These are phyloP conservation scores for Exocentrus adspersus DNA, from an alignment of 2,888 invertebrate species.

Conservation along the genomic window DNA sequence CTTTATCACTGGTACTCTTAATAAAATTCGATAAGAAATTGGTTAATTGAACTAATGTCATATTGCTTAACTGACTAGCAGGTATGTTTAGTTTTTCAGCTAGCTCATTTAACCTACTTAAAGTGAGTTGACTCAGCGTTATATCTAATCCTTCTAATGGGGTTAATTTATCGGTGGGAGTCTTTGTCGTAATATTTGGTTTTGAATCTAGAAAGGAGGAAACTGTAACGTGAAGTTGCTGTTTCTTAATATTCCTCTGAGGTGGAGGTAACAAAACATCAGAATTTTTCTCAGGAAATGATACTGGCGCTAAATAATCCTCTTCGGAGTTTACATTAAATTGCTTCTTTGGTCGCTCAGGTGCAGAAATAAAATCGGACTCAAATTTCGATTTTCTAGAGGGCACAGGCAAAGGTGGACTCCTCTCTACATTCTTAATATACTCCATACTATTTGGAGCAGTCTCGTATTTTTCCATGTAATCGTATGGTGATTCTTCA, in stretches of 20 bases:
- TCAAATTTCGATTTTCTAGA: conserved; percentile 67
- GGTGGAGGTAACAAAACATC: conserved; percentile 67
- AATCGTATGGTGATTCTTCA: conserved; percentile 68
- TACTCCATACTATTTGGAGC: conserved; percentile 52
- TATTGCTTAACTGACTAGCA: conserved; percentile 79
- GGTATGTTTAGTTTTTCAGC: conserved; percentile 81
- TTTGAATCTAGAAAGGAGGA: conserved; percentile 51
- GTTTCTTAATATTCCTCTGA: conserved; percentile 54
- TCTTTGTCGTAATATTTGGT: conserved; percentile 49
- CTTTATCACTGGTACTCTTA: conserved; percentile 56
- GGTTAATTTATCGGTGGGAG: conserved; percentile 54
- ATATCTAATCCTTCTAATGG: conserved; percentile 73
- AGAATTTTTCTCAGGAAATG: conserved; percentile 37
- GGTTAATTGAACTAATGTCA: conserved; percentile 88
- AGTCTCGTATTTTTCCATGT: conserved; percentile 65
- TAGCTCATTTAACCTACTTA: conserved; percentile 83
- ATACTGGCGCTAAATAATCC: conserved; percentile 75
- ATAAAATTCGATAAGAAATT: conserved; percentile 76
- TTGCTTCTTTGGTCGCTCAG: conserved; percentile 60
- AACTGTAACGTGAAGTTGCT: conserved; percentile 38
- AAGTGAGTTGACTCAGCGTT: conserved; percentile 83
- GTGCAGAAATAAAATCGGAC: conserved; percentile 62
- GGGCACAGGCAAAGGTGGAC: conserved; percentile 72
- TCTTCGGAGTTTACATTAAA: conserved; percentile 62
- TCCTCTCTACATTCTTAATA: conserved; percentile 55